These are phyloP conservation scores for Drosophila nr. perissopoda DNA, from an alignment of 2,888 invertebrate species.

Conservation along the genomic window DNA sequence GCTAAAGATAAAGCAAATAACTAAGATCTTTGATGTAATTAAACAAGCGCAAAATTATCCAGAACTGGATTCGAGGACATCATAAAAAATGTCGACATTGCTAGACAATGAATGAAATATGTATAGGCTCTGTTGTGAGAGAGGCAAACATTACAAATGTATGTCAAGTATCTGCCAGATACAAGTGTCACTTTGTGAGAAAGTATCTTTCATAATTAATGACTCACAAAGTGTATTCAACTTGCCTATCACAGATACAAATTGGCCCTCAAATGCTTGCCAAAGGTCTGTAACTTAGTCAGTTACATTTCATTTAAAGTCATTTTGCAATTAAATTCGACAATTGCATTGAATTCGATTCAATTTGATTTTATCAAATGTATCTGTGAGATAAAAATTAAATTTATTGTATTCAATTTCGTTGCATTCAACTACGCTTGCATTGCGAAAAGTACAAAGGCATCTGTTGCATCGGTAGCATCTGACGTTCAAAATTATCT, in stretches of 20 bases:
- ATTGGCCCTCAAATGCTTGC: neutral
- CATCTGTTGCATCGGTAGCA: neutral
- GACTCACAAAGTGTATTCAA: neutral
- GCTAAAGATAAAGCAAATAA: conserved; percentile 29
- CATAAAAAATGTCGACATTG: conserved; percentile 11
- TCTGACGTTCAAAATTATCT: too few relatives aligned
- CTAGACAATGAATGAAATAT: conserved; percentile 2
- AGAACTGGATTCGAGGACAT: conserved; percentile 6
- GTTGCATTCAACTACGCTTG: neutral
- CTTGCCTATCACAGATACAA: neutral
- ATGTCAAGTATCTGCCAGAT: conserved; percentile 1
- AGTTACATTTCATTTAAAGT: neutral
- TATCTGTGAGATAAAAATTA: neutral
- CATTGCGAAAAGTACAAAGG: neutral
- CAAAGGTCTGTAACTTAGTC: neutral
- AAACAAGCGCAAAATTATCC: conserved; percentile 25
- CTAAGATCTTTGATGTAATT: conserved; percentile 36
- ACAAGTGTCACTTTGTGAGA: neutral
- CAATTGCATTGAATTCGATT: neutral
- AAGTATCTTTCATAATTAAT: neutral
- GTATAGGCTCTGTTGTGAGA: neutral
- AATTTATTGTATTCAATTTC: neutral
- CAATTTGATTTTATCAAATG: neutral
- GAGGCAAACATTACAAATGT: neutral
- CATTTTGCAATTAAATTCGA: neutral